A percentile compares a stretch with the other conserved stretches of the same genome.
Conservation (phyloP, 1,140 invertebrate genomes). For the Brachionus angularis region DNA sequence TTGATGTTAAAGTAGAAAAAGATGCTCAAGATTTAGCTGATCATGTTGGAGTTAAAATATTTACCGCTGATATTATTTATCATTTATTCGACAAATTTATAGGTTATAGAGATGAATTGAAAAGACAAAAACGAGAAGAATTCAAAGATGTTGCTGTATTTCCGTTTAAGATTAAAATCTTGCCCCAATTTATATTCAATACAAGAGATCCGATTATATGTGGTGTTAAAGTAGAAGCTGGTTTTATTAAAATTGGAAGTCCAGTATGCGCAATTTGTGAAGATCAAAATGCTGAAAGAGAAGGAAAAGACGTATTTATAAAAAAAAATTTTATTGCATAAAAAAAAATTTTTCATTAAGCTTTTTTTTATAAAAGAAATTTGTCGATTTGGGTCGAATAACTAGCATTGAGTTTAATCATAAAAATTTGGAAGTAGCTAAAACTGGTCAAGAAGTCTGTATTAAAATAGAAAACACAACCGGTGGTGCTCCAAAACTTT, state of each 20-base stretch:
- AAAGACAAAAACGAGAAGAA: conserved; percentile 83
- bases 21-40: conserved; percentile 97
- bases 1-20: conserved; percentile 95
- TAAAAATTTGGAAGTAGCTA: conserved; percentile 75
- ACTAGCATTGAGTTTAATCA: conserved; percentile 85
- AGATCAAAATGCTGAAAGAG: conserved; percentile 61
- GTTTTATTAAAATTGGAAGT: conserved; percentile 89
- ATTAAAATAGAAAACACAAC: conserved; percentile 94
- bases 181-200: conserved; percentile 92
- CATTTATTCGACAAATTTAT: conserved; percentile 97
- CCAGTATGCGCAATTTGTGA: conserved; percentile 91
- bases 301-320: conserved; percentile 2
- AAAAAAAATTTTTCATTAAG: conserved; percentile 38
- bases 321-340: not conserved
- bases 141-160: conserved; percentile 91
- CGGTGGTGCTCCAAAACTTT: conserved; percentile 95
- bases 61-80: conserved; percentile 99
- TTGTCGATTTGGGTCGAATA: conserved; percentile 87
- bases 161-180: conserved; percentile 83
- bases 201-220: conserved; percentile 93
- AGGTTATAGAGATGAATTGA: conserved; percentile 87
- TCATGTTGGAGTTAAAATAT: conserved; percentile 80
- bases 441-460: conserved; percentile 95
- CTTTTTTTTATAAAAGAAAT: conserved; percentile 63
- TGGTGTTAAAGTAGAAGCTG: conserved; percentile 90